Evolutionary conservation across 2,797 vertebrate species (phyloP).

Genomic region (Leuciscus waleckii): DNA sequence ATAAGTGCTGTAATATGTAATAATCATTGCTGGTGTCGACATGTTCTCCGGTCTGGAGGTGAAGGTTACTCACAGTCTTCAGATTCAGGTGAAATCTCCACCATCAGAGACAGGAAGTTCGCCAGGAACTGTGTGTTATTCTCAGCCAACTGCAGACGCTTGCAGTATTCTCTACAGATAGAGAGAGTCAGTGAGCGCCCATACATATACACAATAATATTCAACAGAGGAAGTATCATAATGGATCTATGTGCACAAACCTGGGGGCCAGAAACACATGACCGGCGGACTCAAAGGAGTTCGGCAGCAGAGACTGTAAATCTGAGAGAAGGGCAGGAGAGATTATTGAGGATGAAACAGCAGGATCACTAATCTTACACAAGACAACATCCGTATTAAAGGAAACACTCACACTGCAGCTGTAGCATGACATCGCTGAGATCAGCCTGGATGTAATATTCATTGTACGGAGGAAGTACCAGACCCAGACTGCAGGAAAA

Average conservation of each 20-base stretch:
- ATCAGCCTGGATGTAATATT: conserved; percentile 96
- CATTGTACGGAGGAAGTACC: conserved; percentile 92
- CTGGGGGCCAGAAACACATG: conserved; percentile 98
- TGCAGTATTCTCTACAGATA: conserved; percentile 91
- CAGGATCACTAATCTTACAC: background rate
- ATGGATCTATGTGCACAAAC: conserved; percentile 69
- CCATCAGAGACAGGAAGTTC: conserved; percentile 96
- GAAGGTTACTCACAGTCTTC: conserved; percentile 89
- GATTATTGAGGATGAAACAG: conserved; percentile 7
- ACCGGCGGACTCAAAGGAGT: conserved; percentile 94
- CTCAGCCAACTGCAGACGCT: conserved; percentile 92
- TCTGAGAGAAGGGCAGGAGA: conserved; percentile 81
- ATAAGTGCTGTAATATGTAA: background rate
- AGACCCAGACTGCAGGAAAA: conserved; percentile 86
- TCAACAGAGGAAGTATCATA: conserved; percentile 63
- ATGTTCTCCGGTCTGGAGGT: background rate
- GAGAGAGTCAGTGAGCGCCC: background rate
- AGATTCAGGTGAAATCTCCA: conserved; percentile 95
- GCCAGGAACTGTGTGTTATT: conserved; percentile 99
- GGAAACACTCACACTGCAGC: conserved; percentile 93
- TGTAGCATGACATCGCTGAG: conserved; percentile 98
- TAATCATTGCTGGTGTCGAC: background rate
- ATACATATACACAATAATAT: conserved; percentile 63
- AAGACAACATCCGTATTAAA: background rate
- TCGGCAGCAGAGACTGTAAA: conserved; percentile 97